Evolutionary conservation across 1,140 invertebrate genomes (phyloP).

Genomic region (Drosophila athabasca): DNA sequence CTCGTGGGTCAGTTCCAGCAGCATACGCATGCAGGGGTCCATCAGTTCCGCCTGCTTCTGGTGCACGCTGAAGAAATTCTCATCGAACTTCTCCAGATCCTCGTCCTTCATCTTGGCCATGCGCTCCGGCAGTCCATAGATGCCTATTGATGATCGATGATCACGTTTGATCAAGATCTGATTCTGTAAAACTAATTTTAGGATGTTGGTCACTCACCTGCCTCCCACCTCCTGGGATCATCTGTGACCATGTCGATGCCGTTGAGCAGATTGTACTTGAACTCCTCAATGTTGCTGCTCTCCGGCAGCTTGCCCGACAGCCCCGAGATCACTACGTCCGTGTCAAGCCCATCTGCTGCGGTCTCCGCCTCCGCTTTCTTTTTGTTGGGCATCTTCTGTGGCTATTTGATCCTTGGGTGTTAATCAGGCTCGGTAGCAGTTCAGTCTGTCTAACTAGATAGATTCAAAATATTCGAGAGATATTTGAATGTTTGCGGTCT

Average conservation of each 20-base stretch:
- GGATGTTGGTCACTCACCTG: conserved; percentile 75
- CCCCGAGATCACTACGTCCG: conserved; percentile 93
- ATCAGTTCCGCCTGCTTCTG: conserved; percentile 96
- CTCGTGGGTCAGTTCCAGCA: conserved; percentile 97
- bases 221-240: conserved; percentile 91
- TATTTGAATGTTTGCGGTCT: too few species aligned
- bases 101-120: conserved; percentile 97
- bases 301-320: conserved; percentile 95
- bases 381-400: conserved; percentile 51
- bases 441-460: conserved; percentile 13
- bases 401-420: conserved; percentile 18
- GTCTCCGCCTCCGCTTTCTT: conserved; percentile 38
- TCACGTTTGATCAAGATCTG: not conserved
- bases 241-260: conserved; percentile 95
- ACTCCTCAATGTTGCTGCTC: conserved; percentile 94
- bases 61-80: conserved; percentile 96
- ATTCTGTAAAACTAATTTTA: not conserved
- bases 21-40: conserved; percentile 96
- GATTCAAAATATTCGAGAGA: too few species aligned
- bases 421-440: conserved; percentile 19
- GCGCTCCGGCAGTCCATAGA: conserved; percentile 92
- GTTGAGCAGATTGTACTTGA: conserved; percentile 92
- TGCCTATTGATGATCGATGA: conserved; percentile 57
- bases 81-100: conserved; percentile 94
- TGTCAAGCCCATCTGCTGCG: conserved; percentile 19